Conservation (phyloP, 1,140 invertebrate species). For the Colletes latitarsis region DNA sequence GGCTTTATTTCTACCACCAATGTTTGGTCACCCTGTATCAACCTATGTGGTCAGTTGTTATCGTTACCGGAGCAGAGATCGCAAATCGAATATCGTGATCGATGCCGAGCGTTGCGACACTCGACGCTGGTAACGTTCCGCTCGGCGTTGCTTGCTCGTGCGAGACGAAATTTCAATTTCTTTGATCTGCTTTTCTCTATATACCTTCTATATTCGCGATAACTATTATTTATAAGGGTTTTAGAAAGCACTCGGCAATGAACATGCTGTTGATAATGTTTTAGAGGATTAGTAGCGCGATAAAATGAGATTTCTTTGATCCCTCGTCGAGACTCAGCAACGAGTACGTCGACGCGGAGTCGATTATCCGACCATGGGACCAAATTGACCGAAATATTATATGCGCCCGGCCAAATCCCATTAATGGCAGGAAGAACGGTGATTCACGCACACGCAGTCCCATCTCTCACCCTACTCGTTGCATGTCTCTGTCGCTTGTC, state of each 20-base stretch:
- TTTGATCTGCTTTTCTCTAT: slow-evolving; percentile 5
- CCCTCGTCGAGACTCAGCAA: too few relatives aligned
- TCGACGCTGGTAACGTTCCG: slow-evolving; percentile 12
- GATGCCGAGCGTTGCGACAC: slow-evolving; percentile 48
- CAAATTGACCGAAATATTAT: slow-evolving; percentile 32
- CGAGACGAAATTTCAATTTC: slow-evolving; percentile 49
- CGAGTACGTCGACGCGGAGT: not conserved
- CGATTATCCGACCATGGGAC: slow-evolving; percentile 32
- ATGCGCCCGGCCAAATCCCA: slow-evolving; percentile 45
- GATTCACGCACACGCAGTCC: slow-evolving; percentile 55
- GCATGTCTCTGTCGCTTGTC: slow-evolving; percentile 48
- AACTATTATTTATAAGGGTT: too few relatives aligned
- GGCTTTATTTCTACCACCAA: too few relatives aligned
- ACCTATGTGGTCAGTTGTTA: not conserved
- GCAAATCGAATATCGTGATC: slow-evolving; percentile 40
- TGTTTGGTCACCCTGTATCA: too few relatives aligned
- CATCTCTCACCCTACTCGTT: slow-evolving; percentile 39
- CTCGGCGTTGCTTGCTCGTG: slow-evolving; percentile 40
- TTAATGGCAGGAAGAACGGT: slow-evolving; percentile 60
- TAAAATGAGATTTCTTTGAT: too few relatives aligned
- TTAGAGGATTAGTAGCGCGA: too few relatives aligned
- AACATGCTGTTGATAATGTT: too few relatives aligned
- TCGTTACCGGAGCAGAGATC: slow-evolving; percentile 12
- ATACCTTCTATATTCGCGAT: too few relatives aligned
- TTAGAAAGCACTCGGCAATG: too few relatives aligned